Base-by-base conservation (phyloP, 2,797 vertebrate genomes). In the Eidolon dupreanum region DNA sequence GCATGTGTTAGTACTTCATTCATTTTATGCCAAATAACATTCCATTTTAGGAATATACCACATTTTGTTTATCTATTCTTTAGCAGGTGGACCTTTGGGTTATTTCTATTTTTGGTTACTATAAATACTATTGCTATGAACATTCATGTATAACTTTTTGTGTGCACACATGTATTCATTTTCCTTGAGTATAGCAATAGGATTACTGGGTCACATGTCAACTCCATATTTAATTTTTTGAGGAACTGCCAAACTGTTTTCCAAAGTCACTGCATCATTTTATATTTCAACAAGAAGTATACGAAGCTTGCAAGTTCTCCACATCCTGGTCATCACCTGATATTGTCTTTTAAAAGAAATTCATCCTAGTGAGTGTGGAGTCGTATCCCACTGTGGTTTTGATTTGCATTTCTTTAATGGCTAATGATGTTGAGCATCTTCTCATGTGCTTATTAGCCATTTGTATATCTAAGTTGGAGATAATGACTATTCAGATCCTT, bases 21-120 rank as follows among this genome's bases (percentile, higher is more conserved):
- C 33, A 15, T 82, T 93, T 75, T 53, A 81, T 82, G 70, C 55
- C 49, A 77, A 83, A 77, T 90, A 87, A 93, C 74, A 90, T 43
- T 90, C n/a, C 63, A 57, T 41, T 77, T 38, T 73, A 88, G 15
- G 11, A 33, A 46, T 79, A 66, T 3, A 73, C 28, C 77, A 88
- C 55, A 65, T 71, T 88, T 36, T 84, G 70, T 55, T 71, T 77
- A 57, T 46, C 20, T 17, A 24, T 78, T 63, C 43, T 83, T 70
- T 55, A 70, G 28, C 15, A 88, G 46, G 77, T 46, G 15, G 20
- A 70, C 43, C 55, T 71, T 75, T 10, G 55, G 11, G 46, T 28
- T 71, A 43, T 77, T 91, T 94, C 55, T 31, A 43, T 12, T 71
- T 92, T 75, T 19, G 15, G 65, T 43, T 31, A 59, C 78, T 73